A percentile compares a stretch with the other conserved stretches of the same genome.
Evolutionary conservation across 2,797 vertebrate genomes (phyloP).

Genomic region (Distichodus sexfasciatus): DNA sequence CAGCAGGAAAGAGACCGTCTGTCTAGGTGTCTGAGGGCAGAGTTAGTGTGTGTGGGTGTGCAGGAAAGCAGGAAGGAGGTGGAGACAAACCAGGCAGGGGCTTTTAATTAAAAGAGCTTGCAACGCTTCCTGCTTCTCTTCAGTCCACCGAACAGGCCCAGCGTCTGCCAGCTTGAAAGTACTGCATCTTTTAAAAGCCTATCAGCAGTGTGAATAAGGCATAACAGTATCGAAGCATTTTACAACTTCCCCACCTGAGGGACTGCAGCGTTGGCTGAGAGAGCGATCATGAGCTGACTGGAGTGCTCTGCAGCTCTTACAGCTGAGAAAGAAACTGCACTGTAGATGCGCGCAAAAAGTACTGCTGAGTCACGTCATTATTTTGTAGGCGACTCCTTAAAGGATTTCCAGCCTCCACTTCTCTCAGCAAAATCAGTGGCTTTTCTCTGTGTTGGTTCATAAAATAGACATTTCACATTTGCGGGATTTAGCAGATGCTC

Average conservation of each 20-base stretch:
- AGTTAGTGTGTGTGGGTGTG: background rate
- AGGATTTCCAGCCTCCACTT: too few relatives aligned
- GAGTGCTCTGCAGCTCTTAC: too few relatives aligned
- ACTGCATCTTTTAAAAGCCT: background rate
- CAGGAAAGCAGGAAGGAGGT: background rate
- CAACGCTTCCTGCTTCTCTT: background rate
- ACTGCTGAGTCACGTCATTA: too few relatives aligned
- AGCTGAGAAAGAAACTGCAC: too few relatives aligned
- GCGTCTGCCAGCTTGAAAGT: background rate
- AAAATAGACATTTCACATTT: too few relatives aligned
- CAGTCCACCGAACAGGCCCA: background rate
- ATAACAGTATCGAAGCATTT: background rate
- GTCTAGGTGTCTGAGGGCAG: background rate
- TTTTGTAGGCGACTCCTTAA: too few relatives aligned
- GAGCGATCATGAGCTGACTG: too few relatives aligned
- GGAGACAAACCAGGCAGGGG: background rate
- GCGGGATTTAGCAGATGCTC: too few relatives aligned
- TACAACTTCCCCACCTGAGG: background rate
- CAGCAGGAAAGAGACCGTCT: background rate
- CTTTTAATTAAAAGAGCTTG: constrained; percentile 21
- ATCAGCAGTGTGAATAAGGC: background rate
- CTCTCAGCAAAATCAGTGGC: too few relatives aligned
- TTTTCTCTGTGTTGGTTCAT: too few relatives aligned
- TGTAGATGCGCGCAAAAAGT: too few relatives aligned
- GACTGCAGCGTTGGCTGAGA: too few relatives aligned